Percentiles rank a stretch among this genome's conserved stretches.
Evolutionary conservation across 2,888 invertebrate species (phyloP).

Genomic region (Rhagophthalmus giganteus): DNA sequence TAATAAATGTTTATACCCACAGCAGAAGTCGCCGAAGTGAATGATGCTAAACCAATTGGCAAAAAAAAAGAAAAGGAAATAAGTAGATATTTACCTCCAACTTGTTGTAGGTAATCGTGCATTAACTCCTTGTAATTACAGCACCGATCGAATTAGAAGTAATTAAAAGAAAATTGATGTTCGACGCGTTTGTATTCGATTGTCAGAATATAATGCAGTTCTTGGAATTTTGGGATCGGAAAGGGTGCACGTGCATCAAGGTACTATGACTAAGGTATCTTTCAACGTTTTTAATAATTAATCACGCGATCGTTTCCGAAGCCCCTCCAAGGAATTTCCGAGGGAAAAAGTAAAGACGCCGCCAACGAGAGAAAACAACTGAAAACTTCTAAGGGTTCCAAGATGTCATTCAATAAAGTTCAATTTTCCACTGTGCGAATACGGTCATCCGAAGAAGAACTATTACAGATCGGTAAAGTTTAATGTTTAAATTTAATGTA

Average conservation of each 20-base stretch:
- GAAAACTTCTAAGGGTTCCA: neutral
- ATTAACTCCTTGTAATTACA: no score
- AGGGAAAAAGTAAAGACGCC: neutral
- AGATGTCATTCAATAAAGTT: neutral
- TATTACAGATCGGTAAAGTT: no score
- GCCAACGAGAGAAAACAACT: neutral
- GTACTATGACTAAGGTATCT: conserved; percentile 1
- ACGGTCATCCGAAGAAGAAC: no score
- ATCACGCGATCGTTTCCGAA: neutral
- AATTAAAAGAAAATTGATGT: conserved; percentile 7
- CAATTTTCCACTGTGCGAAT: no score
- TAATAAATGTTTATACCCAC: no score
- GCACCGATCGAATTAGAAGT: no score
- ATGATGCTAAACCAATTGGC: no score
- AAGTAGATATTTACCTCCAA: conserved; percentile 3
- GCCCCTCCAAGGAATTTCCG: neutral
- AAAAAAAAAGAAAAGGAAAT: conserved; percentile 25
- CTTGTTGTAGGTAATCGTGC: conserved; percentile 4
- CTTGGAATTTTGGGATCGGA: conserved; percentile 45
- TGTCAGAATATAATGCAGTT: conserved; percentile 38
- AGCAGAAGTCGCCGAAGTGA: no score
- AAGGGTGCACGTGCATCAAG: conserved; percentile 13
- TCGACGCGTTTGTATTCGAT: conserved; percentile 36
- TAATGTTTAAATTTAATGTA: no score
- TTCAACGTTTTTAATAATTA: neutral